phyloP scores from a whole-genome alignment of 2,113 vertebrate species.

The Muntiacus muntjak region DNA sequence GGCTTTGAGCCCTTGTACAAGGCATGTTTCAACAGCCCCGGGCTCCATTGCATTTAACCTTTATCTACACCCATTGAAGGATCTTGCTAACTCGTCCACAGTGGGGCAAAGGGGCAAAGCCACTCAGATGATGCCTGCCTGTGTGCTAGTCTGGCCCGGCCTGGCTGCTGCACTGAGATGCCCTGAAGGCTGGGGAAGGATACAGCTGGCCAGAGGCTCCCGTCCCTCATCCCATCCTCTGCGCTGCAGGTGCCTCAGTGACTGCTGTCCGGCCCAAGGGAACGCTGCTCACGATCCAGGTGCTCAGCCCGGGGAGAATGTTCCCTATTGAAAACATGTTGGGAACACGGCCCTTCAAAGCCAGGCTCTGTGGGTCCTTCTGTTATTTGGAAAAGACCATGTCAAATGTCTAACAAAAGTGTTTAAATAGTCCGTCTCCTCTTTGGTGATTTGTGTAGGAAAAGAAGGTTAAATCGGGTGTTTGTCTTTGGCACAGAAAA shows the following conservation, averaged over 20 bases:
- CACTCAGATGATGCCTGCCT: background rate
- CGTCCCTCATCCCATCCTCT: background rate
- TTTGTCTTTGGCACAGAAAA: background rate
- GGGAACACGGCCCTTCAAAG: slow-evolving; percentile 54
- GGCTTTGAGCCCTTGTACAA: background rate
- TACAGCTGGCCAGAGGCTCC: slow-evolving; percentile 61
- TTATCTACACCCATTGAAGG: background rate
- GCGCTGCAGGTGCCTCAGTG: slow-evolving; percentile 50
- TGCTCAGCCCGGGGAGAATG: slow-evolving; percentile 31
- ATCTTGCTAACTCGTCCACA: background rate
- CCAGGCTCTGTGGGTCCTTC: slow-evolving; percentile 53
- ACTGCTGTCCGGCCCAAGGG: slow-evolving; percentile 43
- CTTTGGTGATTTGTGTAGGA: slow-evolving; percentile 48
- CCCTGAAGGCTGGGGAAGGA: slow-evolving; percentile 50
- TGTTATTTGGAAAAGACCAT: slow-evolving; percentile 64
- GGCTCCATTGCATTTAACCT: background rate
- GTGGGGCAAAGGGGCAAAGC: background rate
- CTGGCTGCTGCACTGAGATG: background rate
- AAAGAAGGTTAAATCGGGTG: slow-evolving; percentile 14
- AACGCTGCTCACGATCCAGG: slow-evolving; percentile 4
- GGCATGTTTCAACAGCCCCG: background rate
- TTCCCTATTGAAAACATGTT: slow-evolving; percentile 32
- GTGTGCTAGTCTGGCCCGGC: background rate
- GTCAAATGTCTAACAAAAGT: slow-evolving; percentile 71
- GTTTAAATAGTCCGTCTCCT: slow-evolving; percentile 5